Evolutionary conservation across 2,888 invertebrate species (phyloP), one percentile per base, ranked within the genome.

Genomic region (Apamea anceps): DNA sequence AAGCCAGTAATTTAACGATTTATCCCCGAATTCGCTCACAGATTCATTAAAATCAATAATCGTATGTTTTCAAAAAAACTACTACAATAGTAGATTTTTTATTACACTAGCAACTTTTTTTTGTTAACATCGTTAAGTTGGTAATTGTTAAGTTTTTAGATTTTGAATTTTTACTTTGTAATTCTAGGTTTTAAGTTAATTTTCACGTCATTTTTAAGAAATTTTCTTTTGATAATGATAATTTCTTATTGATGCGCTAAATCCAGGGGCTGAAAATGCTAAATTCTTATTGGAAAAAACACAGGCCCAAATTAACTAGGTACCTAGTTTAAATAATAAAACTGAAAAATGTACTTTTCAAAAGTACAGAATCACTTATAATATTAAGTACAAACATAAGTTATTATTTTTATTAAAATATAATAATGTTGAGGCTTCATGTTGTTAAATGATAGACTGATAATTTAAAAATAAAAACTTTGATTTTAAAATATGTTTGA

Each of bases 361-460:
- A 45, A 6, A 80, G 76, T 81, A 77, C 65, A 42, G 45, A 81
- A 67, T 79, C 37, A 66, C 68, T 60, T 71, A 57, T 60, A 82
- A 21, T 21, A 37, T 66, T 79, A 87, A 88, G 88, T 88, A 88
- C 89, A 89, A 87, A 78, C n/a, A 57, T 68, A 75, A 76, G 60
- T 78, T 77, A 71, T 70, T 82, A 79, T 79, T 79, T 54, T 57
- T 62, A 63, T 60, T 60, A 60, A 62, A 65, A 72, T 82, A 63
- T 82, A 63, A 28, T 68, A 76, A 82, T 57, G 37, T 83, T 77
- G 75, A 80, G 73, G 77, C 80, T 81, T 66, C 67, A 66, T 45
- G 74, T 82, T 88, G 88, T 86, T 81, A 81, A 82, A 82, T 85
- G 71, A 90, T 89, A 87, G 85, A 88, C 86, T 82, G 85, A 87